These are phyloP conservation scores for Morpho helenor DNA, from an alignment of 2,888 invertebrate species.

Conservation along the genomic window DNA sequence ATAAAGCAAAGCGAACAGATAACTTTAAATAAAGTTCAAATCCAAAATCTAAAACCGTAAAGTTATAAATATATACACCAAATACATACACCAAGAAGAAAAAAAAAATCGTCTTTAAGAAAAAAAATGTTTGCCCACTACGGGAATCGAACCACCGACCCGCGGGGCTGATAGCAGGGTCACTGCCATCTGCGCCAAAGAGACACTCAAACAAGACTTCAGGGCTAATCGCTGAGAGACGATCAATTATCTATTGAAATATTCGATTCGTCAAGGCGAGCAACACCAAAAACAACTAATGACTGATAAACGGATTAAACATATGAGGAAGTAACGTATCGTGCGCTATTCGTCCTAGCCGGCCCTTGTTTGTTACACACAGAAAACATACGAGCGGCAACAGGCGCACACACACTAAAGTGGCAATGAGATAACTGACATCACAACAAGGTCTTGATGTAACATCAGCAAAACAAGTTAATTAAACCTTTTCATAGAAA, in stretches of 20 bases:
- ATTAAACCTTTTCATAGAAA: background rate
- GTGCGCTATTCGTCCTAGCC: constrained; percentile 65
- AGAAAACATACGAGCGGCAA: constrained; percentile 24
- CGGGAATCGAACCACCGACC: too few relatives aligned
- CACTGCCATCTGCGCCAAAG: too few relatives aligned
- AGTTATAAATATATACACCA: too few relatives aligned
- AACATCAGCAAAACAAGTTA: constrained; percentile 45
- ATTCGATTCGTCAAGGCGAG: constrained; percentile 52
- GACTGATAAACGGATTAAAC: constrained; percentile 59
- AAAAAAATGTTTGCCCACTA: too few relatives aligned
- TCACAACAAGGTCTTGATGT: constrained; percentile 68
- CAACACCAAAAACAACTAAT: constrained; percentile 50
- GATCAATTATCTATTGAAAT: constrained; percentile 37
- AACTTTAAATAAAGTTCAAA: too few relatives aligned
- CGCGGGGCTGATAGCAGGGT: too few relatives aligned
- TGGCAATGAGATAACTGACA: constrained; percentile 74
- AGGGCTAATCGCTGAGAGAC: constrained; percentile 21
- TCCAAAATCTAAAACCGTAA: too few relatives aligned
- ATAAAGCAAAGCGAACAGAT: too few relatives aligned
- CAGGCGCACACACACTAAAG: constrained; percentile 33
- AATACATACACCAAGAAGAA: too few relatives aligned
- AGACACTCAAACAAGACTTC: constrained; percentile 15
- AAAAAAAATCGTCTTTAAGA: too few relatives aligned
- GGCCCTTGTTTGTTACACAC: constrained; percentile 48
- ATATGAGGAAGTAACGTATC: constrained; percentile 66